These are phyloP conservation scores for Scaptomyza hsui DNA, from an alignment of 1,140 invertebrate genomes.

Conservation along the genomic window DNA sequence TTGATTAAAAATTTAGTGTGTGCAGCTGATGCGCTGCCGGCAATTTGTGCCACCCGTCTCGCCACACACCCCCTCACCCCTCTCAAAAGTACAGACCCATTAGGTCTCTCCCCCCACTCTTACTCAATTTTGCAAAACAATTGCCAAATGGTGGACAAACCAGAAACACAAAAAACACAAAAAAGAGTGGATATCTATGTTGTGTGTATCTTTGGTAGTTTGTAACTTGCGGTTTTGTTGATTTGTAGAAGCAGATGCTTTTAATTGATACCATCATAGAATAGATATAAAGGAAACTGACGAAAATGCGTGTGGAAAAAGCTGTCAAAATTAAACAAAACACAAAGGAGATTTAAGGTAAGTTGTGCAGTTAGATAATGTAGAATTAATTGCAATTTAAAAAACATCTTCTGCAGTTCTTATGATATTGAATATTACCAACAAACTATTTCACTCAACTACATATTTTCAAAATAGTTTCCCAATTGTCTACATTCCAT, in stretches of 20 bases:
- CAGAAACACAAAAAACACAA: constrained; percentile 19
- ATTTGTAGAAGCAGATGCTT: constrained; percentile 26
- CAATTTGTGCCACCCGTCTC: constrained; percentile 52
- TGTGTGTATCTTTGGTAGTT: not conserved
- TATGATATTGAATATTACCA: too few species aligned
- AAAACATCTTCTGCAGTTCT: too few species aligned
- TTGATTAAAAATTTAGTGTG: constrained; percentile 79
- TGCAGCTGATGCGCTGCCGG: constrained; percentile 44
- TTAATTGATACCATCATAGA: constrained; percentile 25
- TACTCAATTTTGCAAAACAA: constrained; percentile 41
- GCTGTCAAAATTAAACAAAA: not conserved
- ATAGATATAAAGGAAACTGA: not conserved
- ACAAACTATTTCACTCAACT: not conserved
- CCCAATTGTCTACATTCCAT: not conserved
- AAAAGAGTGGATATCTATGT: constrained; percentile 5
- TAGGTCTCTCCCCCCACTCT: not conserved
- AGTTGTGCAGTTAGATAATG: too few species aligned
- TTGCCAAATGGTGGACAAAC: constrained; percentile 45
- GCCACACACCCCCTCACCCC: constrained; percentile 11
- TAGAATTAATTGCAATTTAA: too few species aligned
- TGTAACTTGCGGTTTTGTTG: constrained; percentile 7
- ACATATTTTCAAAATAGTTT: not conserved
- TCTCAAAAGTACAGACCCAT: not conserved
- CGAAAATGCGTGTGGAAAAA: not conserved
- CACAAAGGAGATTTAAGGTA: not conserved